Evolutionary conservation across 2,888 invertebrate species (phyloP).

Genomic region (Byasa hedistus): DNA sequence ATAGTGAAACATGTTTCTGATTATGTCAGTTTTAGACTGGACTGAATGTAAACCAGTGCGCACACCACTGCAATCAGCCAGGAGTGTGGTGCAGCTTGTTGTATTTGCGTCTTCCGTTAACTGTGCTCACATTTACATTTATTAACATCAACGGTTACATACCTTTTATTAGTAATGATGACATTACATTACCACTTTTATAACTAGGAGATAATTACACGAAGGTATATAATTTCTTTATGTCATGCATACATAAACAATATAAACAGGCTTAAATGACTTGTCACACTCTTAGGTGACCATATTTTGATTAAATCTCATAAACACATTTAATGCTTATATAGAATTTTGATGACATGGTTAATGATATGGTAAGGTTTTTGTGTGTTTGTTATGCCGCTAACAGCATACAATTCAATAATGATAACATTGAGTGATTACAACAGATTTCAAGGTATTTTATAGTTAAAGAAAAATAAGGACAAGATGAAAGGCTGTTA

Average conservation of each 20-base stretch:
- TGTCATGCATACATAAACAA: constrained; percentile 20
- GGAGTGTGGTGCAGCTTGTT: constrained; percentile 70
- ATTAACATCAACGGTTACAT: constrained; percentile 50
- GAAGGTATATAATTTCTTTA: constrained; percentile 13
- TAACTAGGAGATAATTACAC: constrained; percentile 36
- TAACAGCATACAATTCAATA: neutral
- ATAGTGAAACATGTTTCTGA: neutral
- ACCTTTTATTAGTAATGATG: constrained; percentile 51
- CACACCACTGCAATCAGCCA: constrained; percentile 58
- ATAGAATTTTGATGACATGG: too few relatives aligned
- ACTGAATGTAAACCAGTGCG: constrained; percentile 77
- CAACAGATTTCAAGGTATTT: too few relatives aligned
- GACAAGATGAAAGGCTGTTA: constrained; percentile 14
- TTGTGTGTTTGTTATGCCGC: neutral
- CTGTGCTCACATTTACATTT: constrained; percentile 57
- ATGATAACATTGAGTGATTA: too few relatives aligned
- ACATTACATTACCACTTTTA: constrained; percentile 40
- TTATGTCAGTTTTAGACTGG: constrained; percentile 45
- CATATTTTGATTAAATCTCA: neutral
- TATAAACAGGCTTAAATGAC: constrained; percentile 1
- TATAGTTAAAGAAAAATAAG: neutral
- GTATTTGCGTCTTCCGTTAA: constrained; percentile 74
- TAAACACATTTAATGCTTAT: too few relatives aligned
- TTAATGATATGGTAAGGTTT: too few relatives aligned
- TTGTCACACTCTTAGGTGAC: constrained; percentile 17